Conservation (phyloP, 2,888 invertebrate genomes). For the Cephus nigrinus region DNA sequence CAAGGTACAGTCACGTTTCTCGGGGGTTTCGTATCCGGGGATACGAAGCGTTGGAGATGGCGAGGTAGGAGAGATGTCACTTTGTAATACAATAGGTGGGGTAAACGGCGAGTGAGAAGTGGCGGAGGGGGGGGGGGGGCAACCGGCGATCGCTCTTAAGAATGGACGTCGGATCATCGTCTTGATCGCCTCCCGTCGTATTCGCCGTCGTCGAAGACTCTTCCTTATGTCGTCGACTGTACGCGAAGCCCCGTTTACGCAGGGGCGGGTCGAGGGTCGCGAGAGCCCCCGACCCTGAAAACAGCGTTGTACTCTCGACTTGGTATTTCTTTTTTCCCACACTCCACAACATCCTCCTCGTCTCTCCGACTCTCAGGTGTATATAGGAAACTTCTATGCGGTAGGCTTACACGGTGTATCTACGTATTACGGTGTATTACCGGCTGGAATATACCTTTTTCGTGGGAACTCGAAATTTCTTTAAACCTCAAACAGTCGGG, state of each 20-base stretch:
- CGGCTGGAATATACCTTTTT: neutral
- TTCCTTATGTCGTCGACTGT: conserved; percentile 1
- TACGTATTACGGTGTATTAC: neutral
- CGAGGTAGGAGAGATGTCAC: neutral
- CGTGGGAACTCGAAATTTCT: neutral
- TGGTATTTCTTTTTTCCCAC: conserved; percentile 7
- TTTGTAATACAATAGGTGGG: neutral
- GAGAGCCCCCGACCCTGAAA: conserved; percentile 2
- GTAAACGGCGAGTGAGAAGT: neutral
- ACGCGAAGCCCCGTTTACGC: conserved; percentile 6
- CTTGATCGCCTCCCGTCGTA: neutral
- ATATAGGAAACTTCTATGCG: neutral
- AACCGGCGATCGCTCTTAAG: neutral
- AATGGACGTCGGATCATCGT: neutral
- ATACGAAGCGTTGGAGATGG: neutral
- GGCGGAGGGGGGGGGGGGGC: neutral
- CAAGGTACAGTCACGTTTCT: neutral
- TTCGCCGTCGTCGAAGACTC: neutral
- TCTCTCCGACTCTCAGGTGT: conserved; percentile 1
- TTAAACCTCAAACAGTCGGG: neutral
- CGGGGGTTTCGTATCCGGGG: neutral
- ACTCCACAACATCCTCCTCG: neutral
- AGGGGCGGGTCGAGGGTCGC: conserved; percentile 2
- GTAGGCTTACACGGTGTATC: neutral
- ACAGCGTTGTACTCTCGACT: neutral